Percentiles rank a stretch among this genome's conserved stretches.
phyloP scores from a whole-genome alignment of 92 coral and sea anemone genomes.

The Siderastrea radians region DNA sequence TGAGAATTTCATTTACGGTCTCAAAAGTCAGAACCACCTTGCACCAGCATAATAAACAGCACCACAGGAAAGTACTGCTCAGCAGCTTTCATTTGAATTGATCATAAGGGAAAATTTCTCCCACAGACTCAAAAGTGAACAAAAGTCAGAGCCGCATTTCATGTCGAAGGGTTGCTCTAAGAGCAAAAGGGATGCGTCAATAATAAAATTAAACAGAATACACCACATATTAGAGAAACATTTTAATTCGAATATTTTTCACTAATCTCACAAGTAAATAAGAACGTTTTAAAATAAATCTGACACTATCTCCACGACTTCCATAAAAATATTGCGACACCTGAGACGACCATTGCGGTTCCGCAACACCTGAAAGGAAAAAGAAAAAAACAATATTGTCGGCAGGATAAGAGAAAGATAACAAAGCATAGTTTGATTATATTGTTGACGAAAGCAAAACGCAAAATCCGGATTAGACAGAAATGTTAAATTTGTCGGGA shows the following conservation, averaged over 20 bases:
- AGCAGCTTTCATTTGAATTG: too few relatives aligned
- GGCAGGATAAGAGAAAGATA: background rate
- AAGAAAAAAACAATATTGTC: background rate
- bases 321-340: slow-evolving; percentile 39
- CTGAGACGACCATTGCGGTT: slow-evolving; percentile 38
- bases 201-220: background rate
- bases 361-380: slow-evolving; percentile 35
- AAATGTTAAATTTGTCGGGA: background rate
- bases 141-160: too few relatives aligned
- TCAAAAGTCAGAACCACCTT: too few relatives aligned
- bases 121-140: too few relatives aligned
- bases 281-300: background rate
- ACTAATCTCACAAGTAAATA: background rate
- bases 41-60: too few relatives aligned
- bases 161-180: background rate
- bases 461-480: too few relatives aligned
- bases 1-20: too few relatives aligned
- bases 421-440: background rate
- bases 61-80: too few relatives aligned
- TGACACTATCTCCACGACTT: slow-evolving; percentile 32
- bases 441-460: background rate
- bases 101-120: too few relatives aligned
- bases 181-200: background rate
- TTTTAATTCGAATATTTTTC: background rate
- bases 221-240: background rate